Evolutionary conservation across 2,797 vertebrate genomes (phyloP).

Genomic region (Vespertilio murinus): DNA sequence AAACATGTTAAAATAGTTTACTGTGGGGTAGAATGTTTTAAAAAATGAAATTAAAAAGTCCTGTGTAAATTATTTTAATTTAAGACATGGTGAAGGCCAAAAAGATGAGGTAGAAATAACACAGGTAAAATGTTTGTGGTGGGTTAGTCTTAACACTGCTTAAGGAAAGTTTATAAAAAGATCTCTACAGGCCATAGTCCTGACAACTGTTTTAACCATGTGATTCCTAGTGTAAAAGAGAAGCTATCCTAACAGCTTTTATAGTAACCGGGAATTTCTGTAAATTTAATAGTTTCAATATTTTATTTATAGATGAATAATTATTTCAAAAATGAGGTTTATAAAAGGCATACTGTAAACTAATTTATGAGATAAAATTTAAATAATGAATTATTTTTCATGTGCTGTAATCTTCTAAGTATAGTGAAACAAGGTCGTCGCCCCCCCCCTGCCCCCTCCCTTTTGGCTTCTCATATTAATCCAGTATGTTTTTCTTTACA

Average conservation of each 20-base stretch:
- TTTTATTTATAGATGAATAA: neutral
- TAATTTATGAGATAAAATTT: neutral
- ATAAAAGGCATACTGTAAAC: neutral
- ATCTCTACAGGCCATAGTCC: neutral
- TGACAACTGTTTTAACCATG: neutral
- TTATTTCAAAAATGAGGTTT: slow-evolving; percentile 27
- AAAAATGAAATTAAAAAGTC: neutral
- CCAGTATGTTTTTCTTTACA: neutral
- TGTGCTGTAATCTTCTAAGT: neutral
- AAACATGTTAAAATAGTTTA: slow-evolving; percentile 9
- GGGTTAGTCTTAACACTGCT: neutral
- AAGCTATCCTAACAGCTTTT: neutral
- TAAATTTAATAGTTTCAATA: neutral
- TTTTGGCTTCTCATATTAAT: neutral
- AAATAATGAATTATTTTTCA: slow-evolving; percentile 20
- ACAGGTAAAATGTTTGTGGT: neutral
- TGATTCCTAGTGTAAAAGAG: neutral
- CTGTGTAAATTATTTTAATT: slow-evolving; percentile 16
- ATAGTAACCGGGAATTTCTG: neutral
- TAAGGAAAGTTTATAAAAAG: neutral
- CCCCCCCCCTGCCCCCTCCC: rapidly evolving
- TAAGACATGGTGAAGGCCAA: neutral
- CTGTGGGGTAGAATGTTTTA: neutral
- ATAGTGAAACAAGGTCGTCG: slow-evolving; percentile 12
- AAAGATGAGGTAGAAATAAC: neutral